A percentile compares a stretch with the other conserved stretches of the same genome.
Conservation (phyloP, 2,113 vertebrate genomes). For the Mormoops blainvillei region DNA sequence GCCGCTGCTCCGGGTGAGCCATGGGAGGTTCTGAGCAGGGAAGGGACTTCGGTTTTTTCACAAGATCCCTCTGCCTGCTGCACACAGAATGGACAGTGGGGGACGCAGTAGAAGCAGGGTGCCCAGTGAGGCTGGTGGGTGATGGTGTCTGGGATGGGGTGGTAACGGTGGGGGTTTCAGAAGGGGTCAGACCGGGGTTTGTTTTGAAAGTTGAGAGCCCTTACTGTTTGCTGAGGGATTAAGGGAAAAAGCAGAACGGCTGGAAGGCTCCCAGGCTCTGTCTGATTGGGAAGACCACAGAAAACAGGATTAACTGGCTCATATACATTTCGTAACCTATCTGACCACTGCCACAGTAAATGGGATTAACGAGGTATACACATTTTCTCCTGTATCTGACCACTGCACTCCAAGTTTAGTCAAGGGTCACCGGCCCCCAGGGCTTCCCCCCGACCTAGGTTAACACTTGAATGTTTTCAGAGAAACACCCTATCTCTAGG, state of each 20-base stretch:
- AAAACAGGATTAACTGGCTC: background rate
- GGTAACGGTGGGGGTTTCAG: fast-evolving
- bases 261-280: background rate
- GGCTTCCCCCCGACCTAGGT: background rate
- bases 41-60: background rate
- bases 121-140: background rate
- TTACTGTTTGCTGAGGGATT: background rate
- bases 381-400: background rate
- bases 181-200: background rate
- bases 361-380: background rate
- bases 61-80: background rate
- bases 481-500: background rate
- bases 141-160: background rate
- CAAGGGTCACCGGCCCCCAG: background rate
- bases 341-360: background rate
- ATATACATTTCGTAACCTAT: background rate
- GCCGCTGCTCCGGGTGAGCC: background rate
- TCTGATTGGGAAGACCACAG: background rate
- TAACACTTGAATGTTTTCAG: background rate
- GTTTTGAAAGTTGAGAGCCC: background rate
- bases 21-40: background rate
- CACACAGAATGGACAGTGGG: background rate
- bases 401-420: background rate
- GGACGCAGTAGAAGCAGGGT: background rate
- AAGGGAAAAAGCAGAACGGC: background rate